These are phyloP conservation scores for Lissonota sp. DNA, from an alignment of 2,888 invertebrate genomes.

Conservation along the genomic window DNA sequence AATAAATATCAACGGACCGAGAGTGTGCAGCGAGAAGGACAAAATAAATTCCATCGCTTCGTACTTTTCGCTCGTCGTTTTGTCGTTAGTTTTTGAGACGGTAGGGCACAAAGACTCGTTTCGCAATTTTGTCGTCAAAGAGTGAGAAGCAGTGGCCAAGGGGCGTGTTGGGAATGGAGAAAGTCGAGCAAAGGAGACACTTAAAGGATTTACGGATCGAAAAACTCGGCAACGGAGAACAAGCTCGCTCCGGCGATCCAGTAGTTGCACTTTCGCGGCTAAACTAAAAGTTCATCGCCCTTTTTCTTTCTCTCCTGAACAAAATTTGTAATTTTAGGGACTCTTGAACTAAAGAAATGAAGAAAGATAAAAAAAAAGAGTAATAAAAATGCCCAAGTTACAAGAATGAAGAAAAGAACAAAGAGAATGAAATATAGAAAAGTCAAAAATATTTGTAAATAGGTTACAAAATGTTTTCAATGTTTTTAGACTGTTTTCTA, in stretches of 20 bases:
- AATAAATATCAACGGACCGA: not conserved
- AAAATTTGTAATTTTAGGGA: too few relatives aligned
- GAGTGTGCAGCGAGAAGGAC: not conserved
- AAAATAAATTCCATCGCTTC: slow-evolving; percentile 10
- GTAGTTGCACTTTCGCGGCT: slow-evolving; percentile 14
- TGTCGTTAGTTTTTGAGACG: slow-evolving; percentile 14
- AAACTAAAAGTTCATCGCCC: slow-evolving; percentile 56
- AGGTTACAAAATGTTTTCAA: not conserved
- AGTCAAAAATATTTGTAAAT: not conserved
- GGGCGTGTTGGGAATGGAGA: slow-evolving; percentile 64
- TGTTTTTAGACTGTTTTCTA: not conserved
- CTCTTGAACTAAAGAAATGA: not conserved
- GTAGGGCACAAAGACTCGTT: slow-evolving; percentile 17
- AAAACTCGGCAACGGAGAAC: slow-evolving; percentile 74
- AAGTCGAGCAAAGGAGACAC: slow-evolving; percentile 76
- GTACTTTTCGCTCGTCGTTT: slow-evolving; percentile 25
- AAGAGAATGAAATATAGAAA: slow-evolving; percentile 7
- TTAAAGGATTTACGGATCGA: slow-evolving; percentile 82
- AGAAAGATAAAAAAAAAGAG: slow-evolving; percentile 8
- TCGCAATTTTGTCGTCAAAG: slow-evolving; percentile 8
- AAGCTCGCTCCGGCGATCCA: not conserved
- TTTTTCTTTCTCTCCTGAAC: not conserved
- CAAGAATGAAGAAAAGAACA: not conserved
- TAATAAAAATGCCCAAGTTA: not conserved
- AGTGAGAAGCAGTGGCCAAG: not conserved